These are phyloP conservation scores for Sphenopsis melanotis DNA, from an alignment of 2,797 vertebrate genomes.

Conservation along the genomic window DNA sequence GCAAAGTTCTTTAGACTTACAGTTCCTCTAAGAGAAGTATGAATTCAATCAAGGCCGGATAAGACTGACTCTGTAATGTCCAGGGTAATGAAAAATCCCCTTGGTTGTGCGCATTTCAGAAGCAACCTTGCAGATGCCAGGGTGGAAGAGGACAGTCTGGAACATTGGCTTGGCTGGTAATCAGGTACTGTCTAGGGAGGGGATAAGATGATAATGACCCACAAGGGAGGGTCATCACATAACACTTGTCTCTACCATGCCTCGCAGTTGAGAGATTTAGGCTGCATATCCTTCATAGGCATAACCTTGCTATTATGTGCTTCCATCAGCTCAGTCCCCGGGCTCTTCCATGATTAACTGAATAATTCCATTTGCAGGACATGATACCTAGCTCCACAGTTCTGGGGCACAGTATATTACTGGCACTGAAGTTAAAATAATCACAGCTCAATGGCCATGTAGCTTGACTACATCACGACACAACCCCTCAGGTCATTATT, in stretches of 20 bases:
- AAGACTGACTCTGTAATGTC: neutral
- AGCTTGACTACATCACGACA: neutral
- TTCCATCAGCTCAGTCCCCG: neutral
- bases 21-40: neutral
- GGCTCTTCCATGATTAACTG: neutral
- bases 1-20: neutral
- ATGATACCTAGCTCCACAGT: conserved; percentile 4
- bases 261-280: neutral
- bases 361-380: conserved; percentile 49
- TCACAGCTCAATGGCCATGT: neutral
- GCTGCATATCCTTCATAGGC: neutral
- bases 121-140: neutral
- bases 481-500: conserved; percentile 3
- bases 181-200: neutral
- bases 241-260: neutral
- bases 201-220: neutral
- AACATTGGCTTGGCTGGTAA: neutral
- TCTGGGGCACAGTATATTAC: neutral
- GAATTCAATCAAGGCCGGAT: neutral
- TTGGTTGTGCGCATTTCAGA: neutral
- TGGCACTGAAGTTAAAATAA: neutral
- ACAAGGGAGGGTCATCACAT: neutral
- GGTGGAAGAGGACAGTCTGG: neutral
- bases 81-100: neutral
- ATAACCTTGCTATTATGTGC: neutral